These are phyloP conservation scores for Oreocharis arfaki DNA, from an alignment of 2,113 vertebrate genomes.

Conservation along the genomic window DNA sequence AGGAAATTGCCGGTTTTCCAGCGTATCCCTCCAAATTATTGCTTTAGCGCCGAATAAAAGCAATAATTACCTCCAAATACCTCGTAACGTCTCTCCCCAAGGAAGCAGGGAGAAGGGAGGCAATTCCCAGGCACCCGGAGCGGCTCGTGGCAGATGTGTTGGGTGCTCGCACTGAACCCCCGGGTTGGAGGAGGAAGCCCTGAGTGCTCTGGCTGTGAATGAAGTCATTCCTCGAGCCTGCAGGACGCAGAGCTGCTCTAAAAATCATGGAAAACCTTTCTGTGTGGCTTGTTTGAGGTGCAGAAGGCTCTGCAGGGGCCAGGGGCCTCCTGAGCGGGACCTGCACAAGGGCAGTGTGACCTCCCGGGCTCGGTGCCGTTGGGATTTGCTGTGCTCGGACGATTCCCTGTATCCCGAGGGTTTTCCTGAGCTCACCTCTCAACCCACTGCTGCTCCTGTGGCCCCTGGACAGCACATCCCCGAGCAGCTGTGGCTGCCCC, in stretches of 20 bases:
- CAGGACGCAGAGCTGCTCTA: not conserved
- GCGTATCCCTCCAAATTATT: conserved; percentile 12
- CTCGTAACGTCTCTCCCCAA: not conserved
- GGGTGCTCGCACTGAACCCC: not conserved
- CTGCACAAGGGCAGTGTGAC: accelerated
- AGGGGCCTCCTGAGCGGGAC: not conserved
- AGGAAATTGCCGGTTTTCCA: conserved; percentile 64
- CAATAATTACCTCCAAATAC: conserved; percentile 46
- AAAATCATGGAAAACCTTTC: not conserved
- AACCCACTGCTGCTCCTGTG: not conserved
- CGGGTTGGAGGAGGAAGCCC: accelerated
- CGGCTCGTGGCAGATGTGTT: accelerated
- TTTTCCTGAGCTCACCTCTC: not conserved
- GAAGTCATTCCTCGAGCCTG: accelerated
- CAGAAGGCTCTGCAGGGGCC: not conserved
- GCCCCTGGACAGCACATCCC: not conserved
- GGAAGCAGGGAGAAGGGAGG: not conserved
- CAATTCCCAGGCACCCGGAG: not conserved
- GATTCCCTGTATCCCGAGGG: accelerated
- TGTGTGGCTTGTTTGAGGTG: not conserved
- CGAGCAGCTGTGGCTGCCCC: not conserved
- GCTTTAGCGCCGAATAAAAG: not conserved
- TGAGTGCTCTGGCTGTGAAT: accelerated
- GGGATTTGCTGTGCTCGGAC: accelerated
- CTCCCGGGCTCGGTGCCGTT: accelerated